Evolutionary conservation across 2,888 invertebrate species (phyloP).

Genomic region (Omphaloscelis lunosa): DNA sequence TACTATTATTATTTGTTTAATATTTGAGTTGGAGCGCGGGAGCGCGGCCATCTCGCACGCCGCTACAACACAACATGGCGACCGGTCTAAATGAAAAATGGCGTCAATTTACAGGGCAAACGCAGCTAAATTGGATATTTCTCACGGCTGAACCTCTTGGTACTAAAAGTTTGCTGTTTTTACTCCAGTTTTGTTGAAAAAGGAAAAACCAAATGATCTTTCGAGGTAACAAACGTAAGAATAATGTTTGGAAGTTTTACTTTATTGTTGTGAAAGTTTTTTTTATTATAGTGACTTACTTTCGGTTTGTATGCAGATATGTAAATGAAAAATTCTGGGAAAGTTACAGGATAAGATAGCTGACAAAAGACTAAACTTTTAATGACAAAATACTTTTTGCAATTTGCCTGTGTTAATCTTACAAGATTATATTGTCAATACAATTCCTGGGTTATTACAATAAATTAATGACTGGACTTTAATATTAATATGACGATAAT

Average conservation of each 20-base stretch:
- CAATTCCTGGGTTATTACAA: neutral
- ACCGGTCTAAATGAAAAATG: slow-evolving; percentile 85
- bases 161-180: slow-evolving; percentile 76
- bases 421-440: neutral
- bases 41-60: slow-evolving; percentile 44
- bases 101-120: slow-evolving; percentile 88
- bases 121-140: slow-evolving; percentile 89
- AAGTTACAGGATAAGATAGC: neutral
- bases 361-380: slow-evolving; percentile 8
- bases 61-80: slow-evolving; percentile 82
- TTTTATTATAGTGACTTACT: neutral
- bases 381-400: neutral
- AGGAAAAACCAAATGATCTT: slow-evolving; percentile 61
- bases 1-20: slow-evolving; percentile 66
- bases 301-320: slow-evolving; percentile 36
- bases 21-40: slow-evolving; percentile 57
- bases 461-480: neutral
- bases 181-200: slow-evolving; percentile 64
- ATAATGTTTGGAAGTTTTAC: slow-evolving; percentile 39
- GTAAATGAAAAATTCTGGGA: slow-evolving; percentile 6
- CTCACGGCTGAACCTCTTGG: slow-evolving; percentile 81
- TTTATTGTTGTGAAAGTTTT: slow-evolving; percentile 47
- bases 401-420: neutral
- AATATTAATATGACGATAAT: neutral
- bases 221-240: slow-evolving; percentile 49